phyloP scores from a whole-genome alignment of 2,888 invertebrate species.

The Andrena minutula region DNA sequence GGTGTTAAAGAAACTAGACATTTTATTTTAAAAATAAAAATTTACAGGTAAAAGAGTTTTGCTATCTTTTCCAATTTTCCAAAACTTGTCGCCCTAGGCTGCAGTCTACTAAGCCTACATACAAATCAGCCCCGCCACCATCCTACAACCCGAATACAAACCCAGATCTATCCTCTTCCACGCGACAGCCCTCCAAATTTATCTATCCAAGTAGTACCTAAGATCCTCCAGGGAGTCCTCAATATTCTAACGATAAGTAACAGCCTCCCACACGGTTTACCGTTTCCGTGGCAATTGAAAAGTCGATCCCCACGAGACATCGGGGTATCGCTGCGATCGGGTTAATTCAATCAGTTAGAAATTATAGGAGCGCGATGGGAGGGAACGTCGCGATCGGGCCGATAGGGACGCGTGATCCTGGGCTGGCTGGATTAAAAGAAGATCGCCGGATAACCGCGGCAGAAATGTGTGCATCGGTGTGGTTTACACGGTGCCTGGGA shows the following conservation, averaged over 20 bases:
- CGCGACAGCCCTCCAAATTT: neutral
- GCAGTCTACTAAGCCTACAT: no score
- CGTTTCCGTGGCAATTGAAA: constrained; percentile 1
- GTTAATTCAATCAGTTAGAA: constrained; percentile 51
- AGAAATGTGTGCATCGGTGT: constrained; percentile 63
- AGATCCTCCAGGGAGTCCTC: neutral
- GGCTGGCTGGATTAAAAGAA: constrained; percentile 42
- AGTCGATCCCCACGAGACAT: constrained; percentile 4
- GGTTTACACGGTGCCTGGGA: constrained; percentile 60
- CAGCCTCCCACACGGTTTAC: constrained; percentile 2
- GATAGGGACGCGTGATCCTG: constrained; percentile 51
- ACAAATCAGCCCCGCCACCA: no score
- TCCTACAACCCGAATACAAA: no score
- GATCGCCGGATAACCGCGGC: constrained; percentile 55
- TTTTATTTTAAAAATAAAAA: no score
- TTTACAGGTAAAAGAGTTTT: no score
- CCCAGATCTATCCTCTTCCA: no score
- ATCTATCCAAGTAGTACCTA: neutral
- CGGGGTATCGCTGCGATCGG: constrained; percentile 17
- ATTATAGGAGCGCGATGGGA: constrained; percentile 44
- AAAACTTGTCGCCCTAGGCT: no score
- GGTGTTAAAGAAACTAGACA: no score
- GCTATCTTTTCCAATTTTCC: no score
- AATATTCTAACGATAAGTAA: neutral
- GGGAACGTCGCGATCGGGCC: constrained; percentile 35